Conservation (phyloP, 2,113 vertebrate genomes). For the Nannobrachium achirus region DNA sequence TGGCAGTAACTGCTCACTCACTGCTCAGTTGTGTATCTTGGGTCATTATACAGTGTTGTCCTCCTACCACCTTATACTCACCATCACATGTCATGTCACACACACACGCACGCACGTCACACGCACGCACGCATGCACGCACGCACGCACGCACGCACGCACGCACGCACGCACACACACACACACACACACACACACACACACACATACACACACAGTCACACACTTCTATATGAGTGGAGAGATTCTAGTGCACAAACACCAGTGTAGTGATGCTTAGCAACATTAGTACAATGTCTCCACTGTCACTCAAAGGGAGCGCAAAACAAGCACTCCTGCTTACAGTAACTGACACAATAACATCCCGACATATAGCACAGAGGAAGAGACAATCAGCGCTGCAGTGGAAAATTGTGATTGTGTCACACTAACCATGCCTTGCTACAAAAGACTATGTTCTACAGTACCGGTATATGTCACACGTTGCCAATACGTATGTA, state of each 20-base stretch:
- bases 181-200: slow-evolving; percentile 1
- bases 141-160: not conserved
- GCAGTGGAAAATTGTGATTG: not conserved
- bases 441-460: too few relatives aligned
- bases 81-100: slow-evolving; percentile 33
- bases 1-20: not conserved
- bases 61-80: slow-evolving; percentile 17
- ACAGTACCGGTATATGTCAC: too few relatives aligned
- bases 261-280: slow-evolving; percentile 36
- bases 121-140: too few relatives aligned
- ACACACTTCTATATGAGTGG: not conserved
- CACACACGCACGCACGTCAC: too few relatives aligned
- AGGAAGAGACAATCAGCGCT: slow-evolving; percentile 8
- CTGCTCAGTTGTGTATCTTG: slow-evolving; percentile 5
- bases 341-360: slow-evolving; percentile 26
- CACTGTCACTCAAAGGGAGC: slow-evolving; percentile 28
- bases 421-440: not conserved
- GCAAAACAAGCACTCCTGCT: slow-evolving; percentile 27
- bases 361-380: slow-evolving; percentile 14
- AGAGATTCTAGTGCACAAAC: slow-evolving; percentile 6
- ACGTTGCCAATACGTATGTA: too few relatives aligned
- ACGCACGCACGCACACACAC: not conserved
- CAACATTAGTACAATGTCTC: slow-evolving; percentile 45
- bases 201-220: slow-evolving; percentile 8
- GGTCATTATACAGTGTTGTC: slow-evolving; percentile 14